phyloP scores from a whole-genome alignment of 2,888 invertebrate genomes.

The Ichneumon xanthorius region DNA sequence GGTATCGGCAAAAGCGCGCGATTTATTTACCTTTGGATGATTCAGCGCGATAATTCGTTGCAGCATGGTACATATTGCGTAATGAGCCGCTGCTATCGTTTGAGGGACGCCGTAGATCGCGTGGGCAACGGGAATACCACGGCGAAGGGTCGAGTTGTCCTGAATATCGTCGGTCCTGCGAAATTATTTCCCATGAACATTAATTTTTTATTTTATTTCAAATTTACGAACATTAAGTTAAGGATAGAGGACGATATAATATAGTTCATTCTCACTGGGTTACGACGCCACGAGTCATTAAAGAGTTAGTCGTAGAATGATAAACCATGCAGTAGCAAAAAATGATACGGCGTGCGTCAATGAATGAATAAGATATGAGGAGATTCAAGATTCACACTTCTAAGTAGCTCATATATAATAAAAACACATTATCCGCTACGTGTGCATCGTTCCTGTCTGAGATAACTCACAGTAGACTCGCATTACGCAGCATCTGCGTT shows the following conservation, averaged over 20 bases:
- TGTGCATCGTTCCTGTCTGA: too few species aligned
- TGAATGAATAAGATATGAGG: too few species aligned
- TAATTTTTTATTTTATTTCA: background rate
- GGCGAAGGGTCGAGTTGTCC: conserved; percentile 96
- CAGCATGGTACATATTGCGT: conserved; percentile 95
- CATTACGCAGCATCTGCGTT: conserved; percentile 98
- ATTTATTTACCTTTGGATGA: conserved; percentile 91
- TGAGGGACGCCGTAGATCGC: conserved; percentile 97
- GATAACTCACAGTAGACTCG: conserved; percentile 95
- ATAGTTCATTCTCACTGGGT: too few species aligned
- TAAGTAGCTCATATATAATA: too few species aligned
- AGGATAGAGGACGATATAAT: background rate
- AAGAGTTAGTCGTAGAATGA: too few species aligned
- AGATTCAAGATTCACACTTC: too few species aligned
- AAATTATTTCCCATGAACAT: conserved; percentile 53
- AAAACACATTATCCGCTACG: too few species aligned
- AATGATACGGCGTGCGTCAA: too few species aligned
- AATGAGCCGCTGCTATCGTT: conserved; percentile 98
- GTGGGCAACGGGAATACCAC: conserved; percentile 98
- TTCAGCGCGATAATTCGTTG: conserved; percentile 93
- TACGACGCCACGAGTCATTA: too few species aligned
- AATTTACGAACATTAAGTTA: background rate
- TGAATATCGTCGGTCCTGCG: conserved; percentile 98
- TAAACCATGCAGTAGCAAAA: too few species aligned
- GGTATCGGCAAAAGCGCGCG: background rate